Percentiles rank a stretch among this genome's conserved stretches.
phyloP scores from a whole-genome alignment of 2,113 vertebrate species.

The Sula dactylatra region DNA sequence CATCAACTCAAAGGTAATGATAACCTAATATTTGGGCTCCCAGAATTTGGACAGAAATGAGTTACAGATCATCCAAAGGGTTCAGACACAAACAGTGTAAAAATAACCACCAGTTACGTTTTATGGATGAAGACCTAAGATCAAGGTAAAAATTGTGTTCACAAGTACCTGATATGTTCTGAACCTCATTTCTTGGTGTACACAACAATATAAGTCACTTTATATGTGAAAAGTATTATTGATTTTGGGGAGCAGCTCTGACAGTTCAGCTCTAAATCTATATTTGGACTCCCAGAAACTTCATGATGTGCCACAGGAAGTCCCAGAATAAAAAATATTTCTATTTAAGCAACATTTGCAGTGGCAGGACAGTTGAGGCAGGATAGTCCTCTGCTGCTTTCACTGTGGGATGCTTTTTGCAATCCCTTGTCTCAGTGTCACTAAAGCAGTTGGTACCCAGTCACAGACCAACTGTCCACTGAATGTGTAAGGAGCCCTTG shows the following conservation, averaged over 20 bases:
- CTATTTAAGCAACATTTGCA: neutral
- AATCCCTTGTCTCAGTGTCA: neutral
- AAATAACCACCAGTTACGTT: neutral
- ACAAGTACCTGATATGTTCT: neutral
- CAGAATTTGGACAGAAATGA: neutral
- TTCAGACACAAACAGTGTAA: neutral
- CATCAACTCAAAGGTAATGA: neutral
- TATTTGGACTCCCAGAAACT: neutral
- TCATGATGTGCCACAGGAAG: neutral
- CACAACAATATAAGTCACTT: neutral
- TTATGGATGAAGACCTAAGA: neutral
- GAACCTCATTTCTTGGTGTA: neutral
- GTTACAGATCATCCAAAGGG: neutral
- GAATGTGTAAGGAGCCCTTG: neutral
- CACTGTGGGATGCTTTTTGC: neutral
- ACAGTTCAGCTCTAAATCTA: neutral
- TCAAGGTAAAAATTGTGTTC: neutral
- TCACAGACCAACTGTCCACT: neutral
- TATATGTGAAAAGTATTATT: neutral
- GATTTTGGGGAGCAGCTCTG: neutral
- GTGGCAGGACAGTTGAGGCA: neutral
- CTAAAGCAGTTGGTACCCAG: neutral
- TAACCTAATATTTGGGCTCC: neutral
- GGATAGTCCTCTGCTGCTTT: neutral
- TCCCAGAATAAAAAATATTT: neutral